These are phyloP conservation scores for Penaeus japonicus DNA, from an alignment of 1,140 invertebrate species.

Conservation along the genomic window DNA sequence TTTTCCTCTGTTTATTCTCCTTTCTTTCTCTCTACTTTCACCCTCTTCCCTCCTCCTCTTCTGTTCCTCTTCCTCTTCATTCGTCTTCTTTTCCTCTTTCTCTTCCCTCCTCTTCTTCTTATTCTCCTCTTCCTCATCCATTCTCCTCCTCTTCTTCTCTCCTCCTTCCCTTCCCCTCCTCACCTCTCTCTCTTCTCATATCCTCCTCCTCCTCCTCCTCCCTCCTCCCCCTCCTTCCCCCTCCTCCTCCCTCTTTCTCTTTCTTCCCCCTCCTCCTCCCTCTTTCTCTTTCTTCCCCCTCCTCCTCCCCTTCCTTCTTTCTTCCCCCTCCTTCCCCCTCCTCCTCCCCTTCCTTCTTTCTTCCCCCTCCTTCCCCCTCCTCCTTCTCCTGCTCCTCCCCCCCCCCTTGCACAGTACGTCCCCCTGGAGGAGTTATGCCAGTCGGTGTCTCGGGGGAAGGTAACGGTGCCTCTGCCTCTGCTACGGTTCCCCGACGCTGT, in stretches of 20 bases:
- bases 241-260: neutral
- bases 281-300: neutral
- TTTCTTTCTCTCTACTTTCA: no score
- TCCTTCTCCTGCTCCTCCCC: slow-evolving; percentile 32
- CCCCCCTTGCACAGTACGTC: neutral
- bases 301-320: neutral
- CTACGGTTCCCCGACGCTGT: slow-evolving; percentile 36
- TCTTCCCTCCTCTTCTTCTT: neutral
- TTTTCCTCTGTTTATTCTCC: no score
- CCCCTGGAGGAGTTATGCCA: slow-evolving; percentile 10
- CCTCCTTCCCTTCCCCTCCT: neutral
- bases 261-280: neutral
- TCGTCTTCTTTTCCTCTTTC: neutral
- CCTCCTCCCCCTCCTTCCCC: neutral
- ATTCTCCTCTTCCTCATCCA: neutral
- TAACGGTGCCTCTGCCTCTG: slow-evolving; percentile 24
- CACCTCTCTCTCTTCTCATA: neutral
- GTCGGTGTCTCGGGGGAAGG: neutral
- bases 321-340: neutral
- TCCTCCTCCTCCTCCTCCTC: neutral
- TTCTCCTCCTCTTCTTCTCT: neutral
- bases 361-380: neutral
- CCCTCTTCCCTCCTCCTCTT: neutral
- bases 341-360: neutral
- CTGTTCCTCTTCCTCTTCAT: neutral